A percentile compares a stretch with the other conserved stretches of the same genome.
Evolutionary conservation across 2,113 vertebrate species (phyloP).

Genomic region (Prionailurus bengalensis): DNA sequence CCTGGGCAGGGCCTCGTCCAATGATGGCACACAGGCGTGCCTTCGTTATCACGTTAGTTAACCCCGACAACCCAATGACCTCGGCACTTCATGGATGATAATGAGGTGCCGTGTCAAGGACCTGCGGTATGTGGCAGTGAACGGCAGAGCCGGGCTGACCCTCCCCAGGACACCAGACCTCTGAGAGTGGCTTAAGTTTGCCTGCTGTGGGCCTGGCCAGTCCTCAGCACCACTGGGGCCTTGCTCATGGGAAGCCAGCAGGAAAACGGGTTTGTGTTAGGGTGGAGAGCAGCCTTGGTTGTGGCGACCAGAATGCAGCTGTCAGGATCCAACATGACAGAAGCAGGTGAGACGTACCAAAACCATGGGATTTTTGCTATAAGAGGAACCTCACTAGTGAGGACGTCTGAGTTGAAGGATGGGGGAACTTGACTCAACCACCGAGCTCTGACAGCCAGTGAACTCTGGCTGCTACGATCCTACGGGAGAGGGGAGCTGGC

Average conservation of each 20-base stretch:
- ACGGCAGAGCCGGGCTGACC: background rate
- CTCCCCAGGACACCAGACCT: background rate
- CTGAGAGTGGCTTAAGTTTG: fast-evolving
- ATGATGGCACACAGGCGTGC: background rate
- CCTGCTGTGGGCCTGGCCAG: background rate
- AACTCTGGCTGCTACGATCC: background rate
- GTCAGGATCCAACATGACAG: background rate
- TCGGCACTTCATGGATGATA: background rate
- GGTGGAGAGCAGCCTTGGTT: background rate
- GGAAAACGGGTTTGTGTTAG: background rate
- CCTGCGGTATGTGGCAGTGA: background rate
- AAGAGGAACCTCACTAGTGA: fast-evolving
- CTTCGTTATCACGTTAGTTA: fast-evolving
- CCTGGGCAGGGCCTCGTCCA: background rate
- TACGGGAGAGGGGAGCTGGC: background rate
- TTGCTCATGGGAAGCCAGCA: background rate
- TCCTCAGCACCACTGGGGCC: background rate
- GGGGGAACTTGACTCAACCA: background rate
- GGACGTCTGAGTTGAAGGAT: background rate
- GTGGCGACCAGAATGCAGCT: background rate
- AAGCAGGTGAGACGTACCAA: background rate
- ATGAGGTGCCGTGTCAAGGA: background rate
- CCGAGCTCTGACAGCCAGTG: background rate
- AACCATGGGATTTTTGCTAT: fast-evolving
- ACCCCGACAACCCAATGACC: background rate